Base-by-base conservation (phyloP, 2,888 invertebrate species). In the Harmothoe impar region DNA sequence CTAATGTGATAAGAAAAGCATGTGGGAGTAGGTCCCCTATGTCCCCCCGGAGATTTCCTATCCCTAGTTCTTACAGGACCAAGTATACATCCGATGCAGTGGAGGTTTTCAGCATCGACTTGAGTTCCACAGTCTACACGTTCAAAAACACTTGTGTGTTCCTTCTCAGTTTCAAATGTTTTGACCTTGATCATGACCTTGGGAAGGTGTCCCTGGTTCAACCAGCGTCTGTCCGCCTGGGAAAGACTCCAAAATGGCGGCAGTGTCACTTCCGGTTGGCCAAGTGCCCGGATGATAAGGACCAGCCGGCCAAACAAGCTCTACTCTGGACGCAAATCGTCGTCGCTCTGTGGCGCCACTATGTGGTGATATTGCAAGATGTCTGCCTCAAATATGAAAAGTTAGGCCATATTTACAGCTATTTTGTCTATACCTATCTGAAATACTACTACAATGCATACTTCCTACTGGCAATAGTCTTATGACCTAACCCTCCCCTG, bases 131-230 rank as follows among this genome's bases (percentile, higher is more conserved):
- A 43, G 10, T n/a, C n/a, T 7, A 43, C 43, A 43, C 62, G 20
- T 15, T 7, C 20, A n/a, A n/a, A n/a, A 62, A 62, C 62, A 62
- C 62, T 62, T 62, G 62, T 20, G 62, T n/a, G n/a, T 62, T 62
- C 62, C 62, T 62, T 62, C 62, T 62, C 62, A 20, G n/a, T 62
- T 62, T 62, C 62, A 62, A n/a, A 62, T 62, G 62, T 62, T 72
- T 72, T 72, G 72, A 72, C 72, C 72, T 72, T 72, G 72, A 72
- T 72, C 29, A 17, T 17, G 72, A 72, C 72, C 72, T 72, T 72
- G 72, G 31, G 31, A 72, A 7, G 72, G 72, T 72, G 72, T 29
- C 72, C 31, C 0, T 72, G 72, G 72, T 25, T n/a, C 29, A 25
- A 25, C 25, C 72, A 25, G 72, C 72, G 72, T 29, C 31, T 29